Evolutionary conservation across 1,140 invertebrate species (phyloP).

Genomic region (Acromyrmex charruanus): DNA sequence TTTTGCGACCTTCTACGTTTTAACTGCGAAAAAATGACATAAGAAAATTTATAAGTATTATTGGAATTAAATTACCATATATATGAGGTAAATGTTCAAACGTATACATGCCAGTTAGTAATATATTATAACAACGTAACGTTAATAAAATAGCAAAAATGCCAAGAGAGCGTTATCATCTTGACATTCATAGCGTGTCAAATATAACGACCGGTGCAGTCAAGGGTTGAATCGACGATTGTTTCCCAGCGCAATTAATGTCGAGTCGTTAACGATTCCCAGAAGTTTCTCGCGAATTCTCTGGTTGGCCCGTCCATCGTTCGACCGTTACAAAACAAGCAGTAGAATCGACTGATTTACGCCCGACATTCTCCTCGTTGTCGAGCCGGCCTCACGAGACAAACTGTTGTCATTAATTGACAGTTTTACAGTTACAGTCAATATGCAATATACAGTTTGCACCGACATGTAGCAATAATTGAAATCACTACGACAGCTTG

Average conservation of each 20-base stretch:
- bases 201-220: slow-evolving; percentile 42
- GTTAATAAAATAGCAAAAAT: not conserved
- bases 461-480: slow-evolving; percentile 15
- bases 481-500: not conserved
- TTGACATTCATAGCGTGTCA: slow-evolving; percentile 4
- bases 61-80: slow-evolving; percentile 14
- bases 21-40: not conserved
- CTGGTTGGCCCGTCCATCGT: slow-evolving; percentile 14
- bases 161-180: not conserved
- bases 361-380: slow-evolving; percentile 29
- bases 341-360: slow-evolving; percentile 42
- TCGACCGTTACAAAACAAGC: slow-evolving; percentile 29
- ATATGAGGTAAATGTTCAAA: not conserved
- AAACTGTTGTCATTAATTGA: slow-evolving; percentile 65
- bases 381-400: slow-evolving; percentile 16
- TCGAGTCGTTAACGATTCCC: slow-evolving; percentile 71
- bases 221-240: slow-evolving; percentile 58
- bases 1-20: not conserved
- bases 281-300: slow-evolving; percentile 73
- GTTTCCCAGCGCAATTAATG: slow-evolving; percentile 60
- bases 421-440: slow-evolving; percentile 42
- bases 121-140: not conserved
- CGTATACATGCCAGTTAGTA: not conserved
- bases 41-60: not conserved
- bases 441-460: slow-evolving; percentile 13